A percentile compares a stretch with the other conserved stretches of the same genome.
These are phyloP conservation scores for Bovichtus variegatus DNA, from an alignment of 2,797 vertebrate genomes.

Conservation along the genomic window DNA sequence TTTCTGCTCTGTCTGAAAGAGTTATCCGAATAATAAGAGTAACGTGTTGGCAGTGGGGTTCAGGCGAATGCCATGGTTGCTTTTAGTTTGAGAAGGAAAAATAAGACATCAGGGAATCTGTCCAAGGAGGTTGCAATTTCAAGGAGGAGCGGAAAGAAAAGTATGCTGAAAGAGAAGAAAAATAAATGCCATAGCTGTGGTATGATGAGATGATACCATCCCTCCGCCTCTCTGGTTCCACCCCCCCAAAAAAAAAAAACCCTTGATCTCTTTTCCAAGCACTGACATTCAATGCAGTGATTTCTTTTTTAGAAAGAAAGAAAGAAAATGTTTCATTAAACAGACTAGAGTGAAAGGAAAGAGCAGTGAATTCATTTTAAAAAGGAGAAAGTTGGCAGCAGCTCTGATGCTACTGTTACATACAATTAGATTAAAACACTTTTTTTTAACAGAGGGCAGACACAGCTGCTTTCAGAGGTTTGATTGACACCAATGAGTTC, in stretches of 20 bases:
- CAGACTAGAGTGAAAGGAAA: constrained; percentile 20
- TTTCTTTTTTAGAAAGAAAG: constrained; percentile 26
- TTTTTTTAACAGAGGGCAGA: constrained; percentile 5
- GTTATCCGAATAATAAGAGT: constrained; percentile 29
- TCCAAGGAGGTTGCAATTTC: constrained; percentile 61
- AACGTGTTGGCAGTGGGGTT: constrained; percentile 26
- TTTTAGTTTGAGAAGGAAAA: constrained; percentile 51
- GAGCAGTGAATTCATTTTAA: not conserved
- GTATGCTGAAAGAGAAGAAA: constrained; percentile 59
- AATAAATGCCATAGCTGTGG: constrained; percentile 66
- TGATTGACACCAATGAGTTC: not conserved
- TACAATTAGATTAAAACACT: constrained; percentile 12
- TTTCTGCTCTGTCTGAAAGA: constrained; percentile 28
- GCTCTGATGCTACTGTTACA: constrained; percentile 39
- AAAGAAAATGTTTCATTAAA: constrained; percentile 53
- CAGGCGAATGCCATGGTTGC: constrained; percentile 7
- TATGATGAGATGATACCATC: constrained; percentile 59
- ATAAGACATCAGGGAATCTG: constrained; percentile 48
- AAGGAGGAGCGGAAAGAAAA: constrained; percentile 55
- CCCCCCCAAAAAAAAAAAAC: not conserved
- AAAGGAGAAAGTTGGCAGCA: constrained; percentile 19
- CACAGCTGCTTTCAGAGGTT: constrained; percentile 26
- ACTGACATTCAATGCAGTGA: constrained; percentile 48
- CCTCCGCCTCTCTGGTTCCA: not conserved
- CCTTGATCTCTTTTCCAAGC: constrained; percentile 58